phyloP scores from a whole-genome alignment of 2,888 invertebrate species.

The Luffia ferchaultella region DNA sequence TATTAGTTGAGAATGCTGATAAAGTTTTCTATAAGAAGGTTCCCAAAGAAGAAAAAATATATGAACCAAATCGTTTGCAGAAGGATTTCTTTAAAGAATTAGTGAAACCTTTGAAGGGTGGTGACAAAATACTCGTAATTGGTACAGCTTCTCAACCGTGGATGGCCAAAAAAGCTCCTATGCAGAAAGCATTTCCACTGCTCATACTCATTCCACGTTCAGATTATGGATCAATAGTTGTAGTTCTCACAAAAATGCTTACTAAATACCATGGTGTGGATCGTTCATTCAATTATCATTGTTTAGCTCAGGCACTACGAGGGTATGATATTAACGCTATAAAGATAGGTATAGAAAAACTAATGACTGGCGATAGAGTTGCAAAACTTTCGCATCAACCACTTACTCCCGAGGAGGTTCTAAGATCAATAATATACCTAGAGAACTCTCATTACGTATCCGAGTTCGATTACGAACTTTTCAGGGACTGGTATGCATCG shows the following conservation, averaged over 20 bases:
- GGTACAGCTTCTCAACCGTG: constrained; percentile 76
- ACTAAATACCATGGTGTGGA: constrained; percentile 68
- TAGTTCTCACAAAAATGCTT: constrained; percentile 58
- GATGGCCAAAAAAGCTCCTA: constrained; percentile 48
- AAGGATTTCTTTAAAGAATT: constrained; percentile 73
- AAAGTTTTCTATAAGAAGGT: constrained; percentile 74
- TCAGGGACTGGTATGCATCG: constrained; percentile 49
- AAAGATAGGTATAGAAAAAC: constrained; percentile 37
- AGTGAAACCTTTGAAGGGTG: constrained; percentile 70
- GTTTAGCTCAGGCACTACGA: constrained; percentile 57
- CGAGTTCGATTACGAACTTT: constrained; percentile 49
- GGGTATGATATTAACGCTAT: constrained; percentile 63
- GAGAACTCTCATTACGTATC: constrained; percentile 36
- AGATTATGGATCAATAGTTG: constrained; percentile 68
- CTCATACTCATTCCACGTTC: constrained; percentile 60
- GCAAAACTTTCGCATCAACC: constrained; percentile 61
- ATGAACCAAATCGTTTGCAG: constrained; percentile 75
- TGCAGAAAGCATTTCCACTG: constrained; percentile 67
- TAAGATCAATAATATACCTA: constrained; percentile 41
- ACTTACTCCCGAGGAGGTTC: constrained; percentile 55
- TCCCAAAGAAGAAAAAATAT: constrained; percentile 66
- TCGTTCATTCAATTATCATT: constrained; percentile 66
- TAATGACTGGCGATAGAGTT: constrained; percentile 55
- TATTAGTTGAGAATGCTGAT: constrained; percentile 73
- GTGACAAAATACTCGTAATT: constrained; percentile 74